Conservation (phyloP, 2,113 vertebrate genomes). For the Scolopax mira region DNA sequence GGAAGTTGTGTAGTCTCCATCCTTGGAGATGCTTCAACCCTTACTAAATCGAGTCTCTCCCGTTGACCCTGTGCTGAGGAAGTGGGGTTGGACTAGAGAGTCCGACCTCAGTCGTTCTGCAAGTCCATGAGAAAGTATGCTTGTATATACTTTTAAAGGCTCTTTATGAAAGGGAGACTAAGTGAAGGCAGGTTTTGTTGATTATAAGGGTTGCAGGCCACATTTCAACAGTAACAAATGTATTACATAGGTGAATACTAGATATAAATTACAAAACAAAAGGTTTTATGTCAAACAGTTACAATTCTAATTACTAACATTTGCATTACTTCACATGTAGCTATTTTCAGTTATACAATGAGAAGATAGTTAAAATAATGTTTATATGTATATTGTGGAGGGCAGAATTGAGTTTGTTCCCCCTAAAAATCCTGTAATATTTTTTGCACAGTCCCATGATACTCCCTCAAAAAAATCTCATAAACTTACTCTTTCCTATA, state of each 20-base stretch:
- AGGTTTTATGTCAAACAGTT: neutral
- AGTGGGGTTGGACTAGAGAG: neutral
- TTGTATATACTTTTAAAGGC: neutral
- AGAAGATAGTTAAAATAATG: neutral
- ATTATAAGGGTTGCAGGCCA: neutral
- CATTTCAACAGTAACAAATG: neutral
- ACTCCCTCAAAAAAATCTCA: neutral
- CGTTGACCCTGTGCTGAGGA: neutral
- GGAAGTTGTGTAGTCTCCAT: neutral
- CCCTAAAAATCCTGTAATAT: neutral
- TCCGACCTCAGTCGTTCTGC: neutral
- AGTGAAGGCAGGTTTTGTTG: neutral
- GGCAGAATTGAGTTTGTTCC: neutral
- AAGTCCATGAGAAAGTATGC: neutral
- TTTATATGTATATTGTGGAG: neutral
- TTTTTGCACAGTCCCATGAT: neutral
- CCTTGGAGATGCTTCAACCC: neutral
- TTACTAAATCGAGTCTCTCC: accelerated
- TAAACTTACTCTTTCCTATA: neutral
- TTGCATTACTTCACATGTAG: neutral
- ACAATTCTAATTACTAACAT: neutral
- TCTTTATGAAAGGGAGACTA: neutral
- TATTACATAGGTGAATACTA: neutral
- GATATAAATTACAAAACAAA: neutral
- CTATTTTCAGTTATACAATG: neutral